These are phyloP conservation scores for Gambusia affinis DNA, from an alignment of 2,113 vertebrate genomes.

Conservation along the genomic window DNA sequence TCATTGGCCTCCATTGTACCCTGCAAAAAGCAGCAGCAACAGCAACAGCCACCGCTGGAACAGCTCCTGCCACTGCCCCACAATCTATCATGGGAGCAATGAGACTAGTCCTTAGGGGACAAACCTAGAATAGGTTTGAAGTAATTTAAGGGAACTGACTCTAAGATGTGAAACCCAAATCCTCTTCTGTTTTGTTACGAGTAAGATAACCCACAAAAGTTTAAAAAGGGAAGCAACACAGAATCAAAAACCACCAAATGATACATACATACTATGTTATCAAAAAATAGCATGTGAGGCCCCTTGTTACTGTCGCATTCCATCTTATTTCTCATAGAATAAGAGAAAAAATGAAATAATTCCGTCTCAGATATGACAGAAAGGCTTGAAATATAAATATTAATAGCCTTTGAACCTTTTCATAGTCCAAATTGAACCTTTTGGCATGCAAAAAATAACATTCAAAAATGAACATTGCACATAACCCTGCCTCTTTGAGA, in stretches of 20 bases:
- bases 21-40: conserved; percentile 54
- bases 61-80: conserved; percentile 56
- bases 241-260: conserved; percentile 61
- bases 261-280: conserved; percentile 56
- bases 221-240: conserved; percentile 26
- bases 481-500: background rate
- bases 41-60: conserved; percentile 53
- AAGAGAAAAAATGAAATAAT: background rate
- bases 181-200: conserved; percentile 68
- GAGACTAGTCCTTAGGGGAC: conserved; percentile 53
- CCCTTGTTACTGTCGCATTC: conserved; percentile 60
- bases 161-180: conserved; percentile 71
- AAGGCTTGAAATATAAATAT: background rate
- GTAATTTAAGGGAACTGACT: conserved; percentile 67
- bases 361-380: conserved; percentile 9
- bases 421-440: background rate
- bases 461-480: background rate
- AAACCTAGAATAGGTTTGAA: conserved; percentile 53
- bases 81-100: conserved; percentile 58
- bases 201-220: conserved; percentile 64
- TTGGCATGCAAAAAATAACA: background rate
- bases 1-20: conserved; percentile 75
- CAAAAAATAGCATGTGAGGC: conserved; percentile 30
- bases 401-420: too few species aligned
- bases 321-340: conserved; percentile 31